Evolutionary conservation across 2,113 vertebrate genomes (phyloP).

Genomic region (Corythornis cristatus): DNA sequence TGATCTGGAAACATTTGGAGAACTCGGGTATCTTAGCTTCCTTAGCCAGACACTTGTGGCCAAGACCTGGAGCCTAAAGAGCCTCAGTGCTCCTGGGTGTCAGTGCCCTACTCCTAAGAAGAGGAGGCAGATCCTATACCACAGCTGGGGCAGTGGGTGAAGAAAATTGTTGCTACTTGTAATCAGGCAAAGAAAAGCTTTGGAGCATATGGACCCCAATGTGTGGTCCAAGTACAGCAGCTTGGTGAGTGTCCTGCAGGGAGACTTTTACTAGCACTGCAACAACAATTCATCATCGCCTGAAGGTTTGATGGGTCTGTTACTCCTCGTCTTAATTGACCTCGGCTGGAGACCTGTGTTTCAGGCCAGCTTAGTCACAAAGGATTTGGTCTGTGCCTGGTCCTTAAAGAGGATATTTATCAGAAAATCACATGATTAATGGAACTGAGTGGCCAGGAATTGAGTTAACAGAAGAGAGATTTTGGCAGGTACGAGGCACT

Average conservation of each 20-base stretch:
- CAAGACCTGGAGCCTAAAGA: background rate
- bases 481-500: background rate
- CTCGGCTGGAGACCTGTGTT: constrained; percentile 34
- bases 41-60: background rate
- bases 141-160: background rate
- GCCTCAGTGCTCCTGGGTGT: background rate
- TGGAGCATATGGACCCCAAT: constrained; percentile 60
- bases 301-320: constrained; percentile 52
- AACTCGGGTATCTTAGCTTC: background rate
- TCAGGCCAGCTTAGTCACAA: constrained; percentile 21
- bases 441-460: constrained; percentile 8
- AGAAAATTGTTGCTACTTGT: background rate
- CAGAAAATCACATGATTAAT: constrained; percentile 58
- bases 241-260: constrained; percentile 68
- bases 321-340: constrained; percentile 57
- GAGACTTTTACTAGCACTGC: constrained; percentile 62
- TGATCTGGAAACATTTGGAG: background rate
- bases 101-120: rapidly evolving
- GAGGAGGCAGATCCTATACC: background rate
- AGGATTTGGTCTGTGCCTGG: background rate
- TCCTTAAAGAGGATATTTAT: constrained; percentile 27
- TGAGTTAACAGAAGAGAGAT: constrained; percentile 27
- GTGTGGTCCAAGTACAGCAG: constrained; percentile 67
- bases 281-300: constrained; percentile 65
- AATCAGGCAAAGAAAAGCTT: constrained; percentile 22